These are phyloP conservation scores for Laothoe populi DNA, from an alignment of 2,888 invertebrate species.

Conservation along the genomic window DNA sequence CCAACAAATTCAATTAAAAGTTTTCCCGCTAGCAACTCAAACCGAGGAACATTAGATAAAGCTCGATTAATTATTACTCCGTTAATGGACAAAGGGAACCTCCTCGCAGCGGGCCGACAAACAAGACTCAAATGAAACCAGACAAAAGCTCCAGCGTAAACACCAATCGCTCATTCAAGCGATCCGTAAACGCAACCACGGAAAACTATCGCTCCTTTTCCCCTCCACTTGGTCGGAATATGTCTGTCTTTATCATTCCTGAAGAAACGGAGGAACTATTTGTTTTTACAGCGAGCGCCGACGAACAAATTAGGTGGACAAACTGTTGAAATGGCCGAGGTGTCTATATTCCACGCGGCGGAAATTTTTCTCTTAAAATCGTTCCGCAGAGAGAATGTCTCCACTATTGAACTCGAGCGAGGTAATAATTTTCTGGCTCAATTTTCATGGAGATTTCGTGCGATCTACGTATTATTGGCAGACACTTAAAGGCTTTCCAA, in stretches of 20 bases:
- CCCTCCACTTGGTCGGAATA: slow-evolving; percentile 57
- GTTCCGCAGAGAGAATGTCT: slow-evolving; percentile 62
- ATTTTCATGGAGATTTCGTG: slow-evolving; percentile 61
- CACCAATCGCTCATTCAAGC: slow-evolving; percentile 75
- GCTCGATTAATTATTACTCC: slow-evolving; percentile 78
- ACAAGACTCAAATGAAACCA: slow-evolving; percentile 71
- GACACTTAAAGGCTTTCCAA: slow-evolving; percentile 62
- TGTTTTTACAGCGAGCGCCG: slow-evolving; percentile 83
- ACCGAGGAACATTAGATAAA: slow-evolving; percentile 72
- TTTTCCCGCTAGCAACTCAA: slow-evolving; percentile 70
- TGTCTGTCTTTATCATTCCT: slow-evolving; percentile 70
- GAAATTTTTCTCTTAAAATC: slow-evolving; percentile 77
- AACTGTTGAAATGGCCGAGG: slow-evolving; percentile 82
- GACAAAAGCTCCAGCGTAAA: slow-evolving; percentile 76
- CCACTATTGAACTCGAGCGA: slow-evolving; percentile 68
- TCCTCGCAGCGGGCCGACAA: slow-evolving; percentile 69
- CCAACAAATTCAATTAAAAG: slow-evolving; percentile 81
- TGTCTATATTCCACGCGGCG: slow-evolving; percentile 78
- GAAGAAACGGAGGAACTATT: slow-evolving; percentile 77
- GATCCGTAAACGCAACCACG: slow-evolving; percentile 57
- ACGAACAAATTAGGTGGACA: slow-evolving; percentile 84
- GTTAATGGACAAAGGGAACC: slow-evolving; percentile 73
- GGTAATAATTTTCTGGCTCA: slow-evolving; percentile 76
- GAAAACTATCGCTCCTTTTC: slow-evolving; percentile 70
- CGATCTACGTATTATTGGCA: slow-evolving; percentile 69